Conservation (phyloP, 2,113 vertebrate species). For the Gadus chalcogrammus region DNA sequence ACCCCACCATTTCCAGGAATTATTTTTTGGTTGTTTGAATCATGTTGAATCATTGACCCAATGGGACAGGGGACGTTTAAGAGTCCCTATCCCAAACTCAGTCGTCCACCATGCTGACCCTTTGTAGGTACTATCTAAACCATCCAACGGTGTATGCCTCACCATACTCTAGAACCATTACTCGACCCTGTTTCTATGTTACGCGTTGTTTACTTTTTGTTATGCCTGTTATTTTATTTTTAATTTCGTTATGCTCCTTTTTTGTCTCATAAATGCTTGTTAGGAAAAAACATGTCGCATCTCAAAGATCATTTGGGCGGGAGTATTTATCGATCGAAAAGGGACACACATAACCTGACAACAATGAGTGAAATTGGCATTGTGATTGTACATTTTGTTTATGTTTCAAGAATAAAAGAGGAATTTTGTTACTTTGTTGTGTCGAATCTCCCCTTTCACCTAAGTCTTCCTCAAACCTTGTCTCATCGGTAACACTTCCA, state of each 20-base stretch:
- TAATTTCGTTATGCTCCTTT: slow-evolving; percentile 49
- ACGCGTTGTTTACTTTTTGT: slow-evolving; percentile 45
- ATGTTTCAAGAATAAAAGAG: slow-evolving; percentile 73
- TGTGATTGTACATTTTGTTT: slow-evolving; percentile 72
- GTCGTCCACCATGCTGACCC: slow-evolving; percentile 25
- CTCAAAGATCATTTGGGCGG: slow-evolving; percentile 47
- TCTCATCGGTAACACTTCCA: neutral
- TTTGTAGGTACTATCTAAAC: slow-evolving; percentile 60
- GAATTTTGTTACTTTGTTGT: slow-evolving; percentile 58
- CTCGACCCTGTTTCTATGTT: slow-evolving; percentile 58
- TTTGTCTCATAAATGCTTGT: slow-evolving; percentile 55
- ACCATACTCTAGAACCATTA: slow-evolving; percentile 53
- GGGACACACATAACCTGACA: slow-evolving; percentile 63
- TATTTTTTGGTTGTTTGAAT: too few species aligned
- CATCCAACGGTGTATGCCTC: slow-evolving; percentile 54
- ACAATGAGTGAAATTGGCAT: slow-evolving; percentile 77
- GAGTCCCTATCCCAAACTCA: slow-evolving; percentile 1
- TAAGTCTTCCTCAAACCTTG: neutral
- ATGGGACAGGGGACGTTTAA: too few species aligned
- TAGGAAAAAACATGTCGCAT: slow-evolving; percentile 60
- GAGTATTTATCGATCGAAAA: slow-evolving; percentile 40
- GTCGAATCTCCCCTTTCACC: neutral
- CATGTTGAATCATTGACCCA: too few species aligned
- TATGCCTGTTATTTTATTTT: slow-evolving; percentile 36
- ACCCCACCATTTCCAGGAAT: neutral